Base-by-base conservation (phyloP, 2,797 vertebrate species). In the Cirrhinus molitorella region DNA sequence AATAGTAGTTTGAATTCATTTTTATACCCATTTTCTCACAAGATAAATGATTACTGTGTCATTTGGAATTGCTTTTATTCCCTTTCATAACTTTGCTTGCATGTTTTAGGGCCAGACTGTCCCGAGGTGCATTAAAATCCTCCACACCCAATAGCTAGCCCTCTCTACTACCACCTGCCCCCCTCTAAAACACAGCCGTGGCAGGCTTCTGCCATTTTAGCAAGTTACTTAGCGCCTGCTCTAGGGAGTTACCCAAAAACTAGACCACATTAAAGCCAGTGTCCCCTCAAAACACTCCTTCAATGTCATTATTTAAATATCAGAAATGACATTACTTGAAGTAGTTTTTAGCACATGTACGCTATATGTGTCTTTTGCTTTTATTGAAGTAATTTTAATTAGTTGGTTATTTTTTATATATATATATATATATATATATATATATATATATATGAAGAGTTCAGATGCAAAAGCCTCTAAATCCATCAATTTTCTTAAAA, bases 231-330 rank as follows among this genome's bases (percentile, higher is more conserved):
- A 83, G 65, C 10, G 2, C 28, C 79, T 70, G 63, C 81, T 67
- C 51, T 51, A 21, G 78, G 80, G 86, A 81, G 76, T 68, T 67
- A 28, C 67, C 31, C 5, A 45, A 37, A 84, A 82, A 70, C 76
- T 77, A 84, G 73, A 68, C 19, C 66, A 79, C 47, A 57, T 83
- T 79, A 68, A 37, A 80, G 63, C 34, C 55, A 57, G 16, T 51
- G 40, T 66, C 31, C 16, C 57, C 51, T 34, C 47, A 81, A 49
- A 49, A 53, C 19, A 13, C n/a, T 66, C 65, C 63, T 59, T 80
- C 31, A 53, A 34, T 65, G 72, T 57, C 61, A 47, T 73, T 79
- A 43, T 83, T 83, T 74, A 78, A 66, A n/a, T 28, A 51, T 72
- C 70, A 59, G 14, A 23, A 80, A 61, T 82, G 3, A 77, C 72